Base-by-base conservation (phyloP, 23 tunicate genomes). In the Styela plicata region DNA sequence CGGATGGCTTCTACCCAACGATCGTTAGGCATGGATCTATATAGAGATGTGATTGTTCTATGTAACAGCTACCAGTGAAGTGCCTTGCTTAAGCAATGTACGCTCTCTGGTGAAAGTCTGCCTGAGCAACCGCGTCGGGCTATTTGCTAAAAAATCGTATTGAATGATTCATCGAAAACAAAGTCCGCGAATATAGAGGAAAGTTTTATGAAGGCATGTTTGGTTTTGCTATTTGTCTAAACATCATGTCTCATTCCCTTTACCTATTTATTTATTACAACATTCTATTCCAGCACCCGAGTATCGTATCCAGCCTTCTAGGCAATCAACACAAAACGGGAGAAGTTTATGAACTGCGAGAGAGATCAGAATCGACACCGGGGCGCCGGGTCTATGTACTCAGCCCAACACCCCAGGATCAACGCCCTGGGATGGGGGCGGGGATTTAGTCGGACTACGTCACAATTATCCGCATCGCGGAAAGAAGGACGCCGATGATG, bases 331-430 rank as follows among this genome's bases (percentile, higher is more conserved):
- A 76, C 24, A 33, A 67, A 36, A 76, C 37, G 1, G 81, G 81
- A 10, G 27, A 27, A 26, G 0, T 21, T n/a, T 76, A 76, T 66
- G 81, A 76, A 76, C 66, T 76, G 0, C 52, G 81, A 26, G 81
- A 76, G 30, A n/a, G 81, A 17, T 52, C 81, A 1, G 81, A 76
- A 24, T 76, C 81, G 19, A 44, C 66, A 17, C 81, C 81, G 27
- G 81, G 81, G 19, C 81, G 81, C 24, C 64, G 81, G 13, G 81
- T 76, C 25, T 76, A 76, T 57, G 81, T 76, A 21, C 52, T 76
- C 0, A 76, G 81, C 24, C 81, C 81, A 16, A 76, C 66, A 13
- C 53, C 81, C 13, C 66, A 76, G 0, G 26, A 36, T 21, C 1
- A 29, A 73, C 36, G 78, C 22, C 19, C 18, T 23, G 7, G 23